Conservation (phyloP, 2,888 invertebrate species). For the Synanthedon formicaeformis region DNA sequence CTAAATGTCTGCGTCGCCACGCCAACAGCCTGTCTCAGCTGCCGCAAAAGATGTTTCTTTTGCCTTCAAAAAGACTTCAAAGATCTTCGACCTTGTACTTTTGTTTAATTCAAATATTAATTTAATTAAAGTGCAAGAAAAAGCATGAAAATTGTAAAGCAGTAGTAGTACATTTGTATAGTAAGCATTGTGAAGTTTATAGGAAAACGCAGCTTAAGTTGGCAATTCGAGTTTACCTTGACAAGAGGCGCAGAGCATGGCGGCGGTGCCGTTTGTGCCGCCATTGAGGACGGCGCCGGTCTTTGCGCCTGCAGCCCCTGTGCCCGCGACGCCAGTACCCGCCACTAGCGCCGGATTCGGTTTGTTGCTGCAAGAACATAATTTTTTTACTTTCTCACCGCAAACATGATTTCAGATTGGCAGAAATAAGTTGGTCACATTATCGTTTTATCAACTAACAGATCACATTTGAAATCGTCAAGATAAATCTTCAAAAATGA, state of each 20-base stretch:
- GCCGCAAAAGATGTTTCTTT: too few species aligned
- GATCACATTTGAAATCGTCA: background rate
- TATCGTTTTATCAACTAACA: constrained; percentile 6
- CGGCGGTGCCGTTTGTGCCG: constrained; percentile 78
- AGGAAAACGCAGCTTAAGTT: too few species aligned
- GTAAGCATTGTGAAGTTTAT: too few species aligned
- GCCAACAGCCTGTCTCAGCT: too few species aligned
- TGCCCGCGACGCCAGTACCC: constrained; percentile 64
- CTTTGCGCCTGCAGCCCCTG: constrained; percentile 18
- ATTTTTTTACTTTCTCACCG: constrained; percentile 5
- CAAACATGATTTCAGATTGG: constrained; percentile 2
- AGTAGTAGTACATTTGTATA: too few species aligned
- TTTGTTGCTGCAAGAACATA: constrained; percentile 78
- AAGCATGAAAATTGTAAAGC: too few species aligned
- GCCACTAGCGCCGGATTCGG: constrained; percentile 85
- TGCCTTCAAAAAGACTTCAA: too few species aligned
- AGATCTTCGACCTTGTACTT: too few species aligned
- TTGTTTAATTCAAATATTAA: too few species aligned
- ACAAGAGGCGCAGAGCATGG: constrained; percentile 68
- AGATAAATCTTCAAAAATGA: too few species aligned
- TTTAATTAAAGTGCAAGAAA: too few species aligned
- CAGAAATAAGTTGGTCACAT: constrained; percentile 2
- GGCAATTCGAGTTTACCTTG: constrained; percentile 33
- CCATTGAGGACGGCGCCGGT: constrained; percentile 81
- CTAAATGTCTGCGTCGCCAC: too few species aligned